Evolutionary conservation across 2,113 vertebrate species (phyloP).

Genomic region (Gyps fulvus): DNA sequence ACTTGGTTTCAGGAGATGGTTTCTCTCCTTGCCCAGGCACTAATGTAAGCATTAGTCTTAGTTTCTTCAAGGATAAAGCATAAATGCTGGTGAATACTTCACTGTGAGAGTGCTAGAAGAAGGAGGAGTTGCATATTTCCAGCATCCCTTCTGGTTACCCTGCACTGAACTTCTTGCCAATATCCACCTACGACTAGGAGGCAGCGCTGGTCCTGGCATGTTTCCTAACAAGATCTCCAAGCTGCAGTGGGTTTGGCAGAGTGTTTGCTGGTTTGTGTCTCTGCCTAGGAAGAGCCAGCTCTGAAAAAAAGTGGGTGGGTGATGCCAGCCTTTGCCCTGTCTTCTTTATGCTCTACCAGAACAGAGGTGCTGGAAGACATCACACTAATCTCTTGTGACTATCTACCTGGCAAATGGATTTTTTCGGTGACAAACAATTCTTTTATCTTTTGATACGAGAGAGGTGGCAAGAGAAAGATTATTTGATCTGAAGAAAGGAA

Average conservation of each 20-base stretch:
- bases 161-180: slow-evolving; percentile 5
- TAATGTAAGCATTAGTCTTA: neutral
- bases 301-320: neutral
- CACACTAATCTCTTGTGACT: neutral
- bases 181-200: slow-evolving; percentile 11
- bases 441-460: neutral
- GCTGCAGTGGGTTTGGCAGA: neutral
- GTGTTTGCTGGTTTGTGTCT: neutral
- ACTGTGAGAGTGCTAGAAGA: neutral
- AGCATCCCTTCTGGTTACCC: neutral
- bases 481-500: neutral
- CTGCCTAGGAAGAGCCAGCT: neutral
- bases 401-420: neutral
- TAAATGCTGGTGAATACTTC: neutral
- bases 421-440: neutral
- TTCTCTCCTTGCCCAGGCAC: neutral
- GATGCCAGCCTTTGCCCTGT: neutral
- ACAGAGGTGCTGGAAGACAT: neutral
- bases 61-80: neutral
- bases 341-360: neutral
- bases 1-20: neutral
- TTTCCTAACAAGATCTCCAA: neutral
- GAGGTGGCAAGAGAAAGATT: neutral
- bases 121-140: neutral
- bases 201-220: neutral